Evolutionary conservation across 2,797 vertebrate species (phyloP).

Genomic region (Eulemur mongoz): DNA sequence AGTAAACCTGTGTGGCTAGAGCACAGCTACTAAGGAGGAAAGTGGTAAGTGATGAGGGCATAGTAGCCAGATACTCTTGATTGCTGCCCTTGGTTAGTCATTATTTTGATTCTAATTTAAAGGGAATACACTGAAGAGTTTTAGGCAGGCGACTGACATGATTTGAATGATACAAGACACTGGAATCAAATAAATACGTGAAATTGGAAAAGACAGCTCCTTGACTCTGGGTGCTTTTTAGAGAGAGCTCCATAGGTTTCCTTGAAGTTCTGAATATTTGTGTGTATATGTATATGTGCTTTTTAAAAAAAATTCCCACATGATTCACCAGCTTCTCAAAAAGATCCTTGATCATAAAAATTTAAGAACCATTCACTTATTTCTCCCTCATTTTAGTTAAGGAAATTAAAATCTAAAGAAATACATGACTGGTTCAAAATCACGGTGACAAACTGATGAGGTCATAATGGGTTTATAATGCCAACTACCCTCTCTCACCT

Average conservation of each 20-base stretch:
- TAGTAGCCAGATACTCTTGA: not conserved
- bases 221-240: not conserved
- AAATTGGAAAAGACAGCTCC: not conserved
- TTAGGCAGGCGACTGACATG: not conserved
- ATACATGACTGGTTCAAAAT: not conserved
- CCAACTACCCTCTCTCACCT: not conserved
- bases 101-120: not conserved
- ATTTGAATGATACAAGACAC: not conserved
- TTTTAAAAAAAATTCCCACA: not conserved
- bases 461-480: not conserved
- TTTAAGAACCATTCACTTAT: not conserved
- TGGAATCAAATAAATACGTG: not conserved
- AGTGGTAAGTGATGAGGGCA: not conserved
- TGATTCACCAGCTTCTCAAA: not conserved
- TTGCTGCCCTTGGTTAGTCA: not conserved
- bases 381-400: not conserved
- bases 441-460: not conserved
- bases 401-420: not conserved
- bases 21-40: not conserved
- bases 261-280: not conserved
- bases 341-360: not conserved
- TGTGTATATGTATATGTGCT: not conserved
- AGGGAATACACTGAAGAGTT: not conserved
- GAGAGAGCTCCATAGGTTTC: not conserved
- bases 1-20: not conserved